Percentiles rank a stretch among this genome's conserved stretches.
Evolutionary conservation across 2,888 invertebrate species (phyloP).

Genomic region (Polydrusus tereticollis): DNA sequence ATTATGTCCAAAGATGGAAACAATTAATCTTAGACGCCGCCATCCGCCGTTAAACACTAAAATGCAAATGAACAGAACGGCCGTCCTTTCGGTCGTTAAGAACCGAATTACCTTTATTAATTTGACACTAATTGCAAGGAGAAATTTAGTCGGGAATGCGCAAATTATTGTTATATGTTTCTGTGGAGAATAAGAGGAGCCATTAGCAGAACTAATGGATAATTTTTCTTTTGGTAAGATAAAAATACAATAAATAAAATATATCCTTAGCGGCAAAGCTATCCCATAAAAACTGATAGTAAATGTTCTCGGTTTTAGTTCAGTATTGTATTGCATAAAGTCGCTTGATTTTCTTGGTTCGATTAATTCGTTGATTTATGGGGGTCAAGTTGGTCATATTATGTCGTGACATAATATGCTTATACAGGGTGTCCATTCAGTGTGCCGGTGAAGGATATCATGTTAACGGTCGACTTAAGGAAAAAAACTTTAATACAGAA

Average conservation of each 20-base stretch:
- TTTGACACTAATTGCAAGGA: conserved; percentile 40
- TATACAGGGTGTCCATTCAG: too few species aligned
- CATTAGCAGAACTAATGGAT: neutral
- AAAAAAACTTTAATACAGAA: too few species aligned
- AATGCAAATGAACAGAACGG: conserved; percentile 42
- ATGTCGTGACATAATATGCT: too few species aligned
- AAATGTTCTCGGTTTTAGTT: too few species aligned
- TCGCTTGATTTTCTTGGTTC: too few species aligned
- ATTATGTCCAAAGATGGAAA: conserved; percentile 36
- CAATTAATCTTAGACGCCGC: conserved; percentile 40
- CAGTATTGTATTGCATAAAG: too few species aligned
- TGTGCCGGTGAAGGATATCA: too few species aligned
- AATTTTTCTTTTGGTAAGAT: neutral
- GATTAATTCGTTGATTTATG: too few species aligned
- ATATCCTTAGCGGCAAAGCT: too few species aligned
- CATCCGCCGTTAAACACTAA: conserved; percentile 23
- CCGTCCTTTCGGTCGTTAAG: conserved; percentile 42
- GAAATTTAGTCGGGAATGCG: conserved; percentile 28
- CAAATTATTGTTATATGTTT: conserved; percentile 40
- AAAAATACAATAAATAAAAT: conserved; percentile 19
- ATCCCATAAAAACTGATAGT: too few species aligned
- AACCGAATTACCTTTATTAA: conserved; percentile 47
- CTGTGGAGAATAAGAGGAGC: conserved; percentile 5
- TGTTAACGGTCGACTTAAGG: too few species aligned
- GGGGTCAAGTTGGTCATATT: too few species aligned